phyloP scores from a whole-genome alignment of 2,797 vertebrate genomes.

The Lepilemur ruficaudatus region DNA sequence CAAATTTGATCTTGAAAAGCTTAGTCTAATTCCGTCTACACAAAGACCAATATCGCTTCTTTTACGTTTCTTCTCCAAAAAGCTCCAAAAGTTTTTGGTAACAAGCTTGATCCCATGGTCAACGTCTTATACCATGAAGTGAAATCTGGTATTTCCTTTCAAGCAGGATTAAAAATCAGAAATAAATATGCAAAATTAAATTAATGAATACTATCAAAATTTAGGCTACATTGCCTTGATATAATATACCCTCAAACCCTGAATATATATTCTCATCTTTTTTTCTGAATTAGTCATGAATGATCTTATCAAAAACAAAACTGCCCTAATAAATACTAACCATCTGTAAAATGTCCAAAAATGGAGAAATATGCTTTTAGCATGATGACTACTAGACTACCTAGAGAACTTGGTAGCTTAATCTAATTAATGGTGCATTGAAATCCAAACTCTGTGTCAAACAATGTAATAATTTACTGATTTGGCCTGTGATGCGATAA shows the following conservation, averaged over 20 bases:
- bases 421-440: not conserved
- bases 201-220: not conserved
- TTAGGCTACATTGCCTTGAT: not conserved
- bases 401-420: not conserved
- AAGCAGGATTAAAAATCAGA: not conserved
- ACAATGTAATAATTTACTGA: conserved; percentile 46
- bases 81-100: not conserved
- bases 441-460: conserved; percentile 13
- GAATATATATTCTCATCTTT: not conserved
- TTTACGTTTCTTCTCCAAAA: not conserved
- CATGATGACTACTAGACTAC: not conserved
- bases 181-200: not conserved
- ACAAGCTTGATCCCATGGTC: not conserved
- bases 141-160: not conserved
- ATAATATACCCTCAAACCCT: not conserved
- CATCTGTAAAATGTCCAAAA: not conserved
- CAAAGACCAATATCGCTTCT: not conserved
- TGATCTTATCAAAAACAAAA: not conserved
- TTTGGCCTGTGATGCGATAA: conserved; percentile 30
- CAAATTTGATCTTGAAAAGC: not conserved
- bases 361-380: not conserved
- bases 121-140: not conserved
- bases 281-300: not conserved
- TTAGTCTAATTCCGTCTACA: not conserved
- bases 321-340: not conserved